These are phyloP conservation scores for Toxonevra muliebris DNA, from an alignment of 2,888 invertebrate genomes.

Conservation along the genomic window DNA sequence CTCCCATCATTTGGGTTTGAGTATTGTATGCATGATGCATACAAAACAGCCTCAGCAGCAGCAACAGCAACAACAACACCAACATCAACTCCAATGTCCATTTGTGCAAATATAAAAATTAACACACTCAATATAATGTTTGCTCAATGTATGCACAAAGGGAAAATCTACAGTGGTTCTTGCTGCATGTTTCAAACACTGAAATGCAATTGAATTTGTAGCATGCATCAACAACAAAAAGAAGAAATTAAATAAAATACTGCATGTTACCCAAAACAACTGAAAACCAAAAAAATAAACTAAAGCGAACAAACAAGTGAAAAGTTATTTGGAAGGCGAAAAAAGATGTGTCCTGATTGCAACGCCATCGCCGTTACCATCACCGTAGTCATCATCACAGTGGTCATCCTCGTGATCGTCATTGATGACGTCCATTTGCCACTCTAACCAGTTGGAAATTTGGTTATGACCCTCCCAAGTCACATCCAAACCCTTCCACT, in stretches of 20 bases:
- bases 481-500: background rate
- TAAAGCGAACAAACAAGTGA: background rate
- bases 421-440: constrained; percentile 39
- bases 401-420: too few relatives aligned
- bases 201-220: constrained; percentile 11
- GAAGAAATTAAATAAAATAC: background rate
- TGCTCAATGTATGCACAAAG: constrained; percentile 41
- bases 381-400: too few relatives aligned
- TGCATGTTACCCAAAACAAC: background rate
- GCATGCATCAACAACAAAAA: background rate
- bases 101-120: constrained; percentile 41
- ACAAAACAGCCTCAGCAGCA: too few relatives aligned
- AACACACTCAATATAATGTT: constrained; percentile 46
- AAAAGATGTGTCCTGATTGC: too few relatives aligned
- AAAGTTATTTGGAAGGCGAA: background rate
- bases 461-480: constrained; percentile 43
- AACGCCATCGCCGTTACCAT: too few relatives aligned
- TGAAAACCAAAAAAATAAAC: background rate
- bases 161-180: constrained; percentile 22
- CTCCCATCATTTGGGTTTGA: too few relatives aligned
- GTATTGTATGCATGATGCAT: too few relatives aligned
- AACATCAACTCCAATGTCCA: constrained; percentile 15
- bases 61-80: constrained; percentile 7
- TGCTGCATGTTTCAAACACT: background rate
- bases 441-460: constrained; percentile 51